Evolutionary conservation across 2,113 vertebrate genomes (phyloP).

Genomic region (Nansenia antarctica): DNA sequence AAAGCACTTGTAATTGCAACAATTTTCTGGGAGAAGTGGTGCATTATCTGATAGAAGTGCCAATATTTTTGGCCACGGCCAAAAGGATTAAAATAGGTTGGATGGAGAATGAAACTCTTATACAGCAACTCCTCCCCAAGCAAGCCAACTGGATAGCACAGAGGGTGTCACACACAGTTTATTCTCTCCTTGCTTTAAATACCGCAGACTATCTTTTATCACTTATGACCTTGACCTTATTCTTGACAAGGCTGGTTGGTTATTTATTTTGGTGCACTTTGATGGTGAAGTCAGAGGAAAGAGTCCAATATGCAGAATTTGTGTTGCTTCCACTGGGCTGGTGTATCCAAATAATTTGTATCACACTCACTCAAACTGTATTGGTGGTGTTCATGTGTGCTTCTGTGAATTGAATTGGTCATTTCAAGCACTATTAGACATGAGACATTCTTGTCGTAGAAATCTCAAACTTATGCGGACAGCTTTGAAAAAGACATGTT

Average conservation of each 20-base stretch:
- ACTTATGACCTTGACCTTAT: background rate
- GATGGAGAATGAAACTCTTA: background rate
- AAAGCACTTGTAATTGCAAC: too few relatives aligned
- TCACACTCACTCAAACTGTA: conserved; percentile 38
- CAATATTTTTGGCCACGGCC: too few relatives aligned
- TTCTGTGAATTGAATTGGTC: conserved; percentile 38
- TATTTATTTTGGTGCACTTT: conserved; percentile 60
- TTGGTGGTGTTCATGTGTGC: conserved; percentile 34
- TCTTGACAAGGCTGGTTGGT: background rate
- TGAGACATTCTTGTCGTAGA: background rate
- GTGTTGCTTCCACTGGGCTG: conserved; percentile 25
- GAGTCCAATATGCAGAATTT: conserved; percentile 64
- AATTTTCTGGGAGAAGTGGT: too few relatives aligned
- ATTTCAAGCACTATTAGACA: too few relatives aligned
- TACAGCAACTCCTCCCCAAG: background rate
- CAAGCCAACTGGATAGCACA: background rate
- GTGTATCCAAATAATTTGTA: conserved; percentile 7
- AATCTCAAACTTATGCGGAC: background rate
- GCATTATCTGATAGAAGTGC: too few relatives aligned
- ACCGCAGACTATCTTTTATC: background rate
- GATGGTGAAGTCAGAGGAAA: conserved; percentile 66
- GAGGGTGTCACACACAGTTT: too few relatives aligned
- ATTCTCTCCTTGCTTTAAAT: too few relatives aligned
- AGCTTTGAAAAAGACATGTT: background rate
- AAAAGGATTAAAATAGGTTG: background rate